Conservation (phyloP, 1,140 invertebrate genomes). For the Penaeus vannamei region DNA sequence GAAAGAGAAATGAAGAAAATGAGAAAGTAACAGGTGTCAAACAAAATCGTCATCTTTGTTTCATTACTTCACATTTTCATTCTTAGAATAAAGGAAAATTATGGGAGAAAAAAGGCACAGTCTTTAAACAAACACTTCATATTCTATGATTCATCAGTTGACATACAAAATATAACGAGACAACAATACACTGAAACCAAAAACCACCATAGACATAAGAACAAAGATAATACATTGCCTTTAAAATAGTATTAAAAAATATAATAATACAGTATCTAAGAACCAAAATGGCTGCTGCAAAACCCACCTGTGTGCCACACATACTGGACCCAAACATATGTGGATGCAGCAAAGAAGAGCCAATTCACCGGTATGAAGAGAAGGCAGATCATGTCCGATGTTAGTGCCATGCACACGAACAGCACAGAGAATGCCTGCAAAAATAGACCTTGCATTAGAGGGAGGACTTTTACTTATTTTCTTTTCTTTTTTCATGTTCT, state of each 20-base stretch:
- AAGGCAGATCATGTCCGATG: constrained; percentile 98
- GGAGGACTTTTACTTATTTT: no score
- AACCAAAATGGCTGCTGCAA: constrained; percentile 21
- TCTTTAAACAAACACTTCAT: no score
- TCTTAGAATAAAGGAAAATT: no score
- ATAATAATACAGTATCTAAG: neutral
- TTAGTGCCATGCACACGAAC: constrained; percentile 97
- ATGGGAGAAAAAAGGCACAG: no score
- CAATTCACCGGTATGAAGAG: constrained; percentile 99
- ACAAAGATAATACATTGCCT: neutral
- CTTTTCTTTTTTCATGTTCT: neutral
- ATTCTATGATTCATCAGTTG: no score
- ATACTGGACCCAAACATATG: constrained; percentile 99
- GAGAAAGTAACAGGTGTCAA: no score
- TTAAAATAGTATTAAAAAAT: neutral
- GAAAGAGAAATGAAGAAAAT: no score
- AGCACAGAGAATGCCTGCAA: constrained; percentile 97
- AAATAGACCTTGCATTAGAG: constrained; percentile 53
- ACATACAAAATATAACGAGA: no score
- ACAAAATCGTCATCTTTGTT: no score
- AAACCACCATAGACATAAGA: neutral
- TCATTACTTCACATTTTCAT: no score
- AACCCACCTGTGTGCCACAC: constrained; percentile 95
- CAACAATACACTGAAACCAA: neutral
- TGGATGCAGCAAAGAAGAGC: constrained; percentile 97